Evolutionary conservation across 2,888 invertebrate species (phyloP).

Genomic region (Osmoderma eremita): DNA sequence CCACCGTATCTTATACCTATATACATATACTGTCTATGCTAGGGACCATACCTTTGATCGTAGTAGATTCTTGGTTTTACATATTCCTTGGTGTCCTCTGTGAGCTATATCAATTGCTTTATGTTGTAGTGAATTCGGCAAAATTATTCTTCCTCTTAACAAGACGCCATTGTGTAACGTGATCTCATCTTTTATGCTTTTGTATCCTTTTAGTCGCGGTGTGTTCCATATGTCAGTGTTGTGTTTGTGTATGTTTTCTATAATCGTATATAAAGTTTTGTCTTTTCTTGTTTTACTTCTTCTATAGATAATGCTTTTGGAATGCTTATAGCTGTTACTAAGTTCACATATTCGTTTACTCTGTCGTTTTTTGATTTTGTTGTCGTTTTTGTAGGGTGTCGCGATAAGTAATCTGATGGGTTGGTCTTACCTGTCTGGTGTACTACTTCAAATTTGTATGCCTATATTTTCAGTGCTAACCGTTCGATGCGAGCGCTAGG

Average conservation of each 20-base stretch:
- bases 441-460: slow-evolving; percentile 16
- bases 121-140: slow-evolving; percentile 22
- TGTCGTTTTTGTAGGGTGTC: not conserved
- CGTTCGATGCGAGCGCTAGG: slow-evolving; percentile 29
- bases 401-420: slow-evolving; percentile 27
- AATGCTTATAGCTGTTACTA: slow-evolving; percentile 21
- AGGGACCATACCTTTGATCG: slow-evolving; percentile 17
- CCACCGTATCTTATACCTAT: too few relatives aligned
- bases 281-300: slow-evolving; percentile 30
- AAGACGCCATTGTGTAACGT: not conserved
- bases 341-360: slow-evolving; percentile 8
- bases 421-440: slow-evolving; percentile 29
- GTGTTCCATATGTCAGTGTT: slow-evolving; percentile 3
- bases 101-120: slow-evolving; percentile 11
- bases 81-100: slow-evolving; percentile 11
- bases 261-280: not conserved
- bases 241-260: slow-evolving; percentile 6
- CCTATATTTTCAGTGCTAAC: slow-evolving; percentile 19
- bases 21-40: too few relatives aligned
- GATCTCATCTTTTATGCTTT: slow-evolving; percentile 1
- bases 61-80: slow-evolving; percentile 15
- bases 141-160: slow-evolving; percentile 24
- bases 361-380: not conserved
- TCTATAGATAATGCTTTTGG: slow-evolving; percentile 27
- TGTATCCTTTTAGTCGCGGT: not conserved